Conservation (phyloP, 2,797 vertebrate genomes). For the Graptemys geographica region DNA sequence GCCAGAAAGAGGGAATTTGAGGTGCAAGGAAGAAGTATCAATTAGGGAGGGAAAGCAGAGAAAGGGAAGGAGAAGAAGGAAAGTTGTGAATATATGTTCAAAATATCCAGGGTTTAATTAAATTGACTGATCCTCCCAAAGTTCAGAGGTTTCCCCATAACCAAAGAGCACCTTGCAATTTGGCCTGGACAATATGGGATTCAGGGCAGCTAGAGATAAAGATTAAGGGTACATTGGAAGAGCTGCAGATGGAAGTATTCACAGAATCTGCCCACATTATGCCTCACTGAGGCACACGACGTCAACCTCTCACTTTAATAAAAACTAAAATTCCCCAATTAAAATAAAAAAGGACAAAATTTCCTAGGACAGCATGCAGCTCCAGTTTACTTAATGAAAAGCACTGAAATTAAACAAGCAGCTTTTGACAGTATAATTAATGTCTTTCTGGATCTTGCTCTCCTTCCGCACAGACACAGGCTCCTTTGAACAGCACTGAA, state of each 20-base stretch:
- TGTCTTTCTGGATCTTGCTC: conserved; percentile 51
- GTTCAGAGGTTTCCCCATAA: conserved; percentile 19
- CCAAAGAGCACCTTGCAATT: conserved; percentile 1
- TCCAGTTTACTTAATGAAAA: conserved; percentile 44
- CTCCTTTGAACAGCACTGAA: conserved; percentile 17
- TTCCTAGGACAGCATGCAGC: conserved; percentile 47
- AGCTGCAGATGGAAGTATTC: conserved; percentile 24
- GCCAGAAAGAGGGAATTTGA: neutral
- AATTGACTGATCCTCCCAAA: neutral
- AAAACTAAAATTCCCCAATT: conserved; percentile 36
- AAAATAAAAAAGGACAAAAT: conserved; percentile 42
- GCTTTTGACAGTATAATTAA: conserved; percentile 69
- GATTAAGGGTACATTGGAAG: neutral
- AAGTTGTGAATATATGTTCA: neutral
- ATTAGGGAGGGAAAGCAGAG: neutral
- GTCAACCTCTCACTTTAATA: conserved; percentile 38
- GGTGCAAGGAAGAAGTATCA: neutral
- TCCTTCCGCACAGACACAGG: conserved; percentile 46
- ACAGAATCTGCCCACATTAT: conserved; percentile 25
- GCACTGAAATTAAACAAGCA: conserved; percentile 56
- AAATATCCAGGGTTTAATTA: neutral
- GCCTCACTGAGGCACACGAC: conserved; percentile 1
- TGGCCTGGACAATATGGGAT: neutral
- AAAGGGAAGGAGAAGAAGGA: neutral
- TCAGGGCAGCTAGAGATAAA: neutral